phyloP scores from a whole-genome alignment of 2,797 vertebrate species.

The Rhabdomys pumilio region DNA sequence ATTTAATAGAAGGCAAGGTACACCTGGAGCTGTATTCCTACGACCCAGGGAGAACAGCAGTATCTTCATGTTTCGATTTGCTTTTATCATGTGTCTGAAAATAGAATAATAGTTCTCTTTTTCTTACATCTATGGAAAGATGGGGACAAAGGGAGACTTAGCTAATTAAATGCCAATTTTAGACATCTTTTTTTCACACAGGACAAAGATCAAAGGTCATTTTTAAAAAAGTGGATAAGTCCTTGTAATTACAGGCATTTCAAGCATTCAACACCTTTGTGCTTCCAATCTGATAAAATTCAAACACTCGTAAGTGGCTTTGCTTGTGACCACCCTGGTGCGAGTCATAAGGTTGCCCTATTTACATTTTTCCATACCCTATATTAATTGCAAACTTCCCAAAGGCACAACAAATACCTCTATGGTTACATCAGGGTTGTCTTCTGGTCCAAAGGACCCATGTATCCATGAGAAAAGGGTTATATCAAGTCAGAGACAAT shows the following conservation, averaged over 20 bases:
- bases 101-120: constrained; percentile 25
- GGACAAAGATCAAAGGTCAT: constrained; percentile 42
- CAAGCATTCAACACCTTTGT: not conserved
- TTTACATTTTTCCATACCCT: not conserved
- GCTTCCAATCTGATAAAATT: constrained; percentile 18
- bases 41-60: not conserved
- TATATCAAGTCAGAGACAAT: not conserved
- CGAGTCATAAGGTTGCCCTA: not conserved
- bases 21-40: not conserved
- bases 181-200: not conserved
- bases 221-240: constrained; percentile 54
- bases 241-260: not conserved
- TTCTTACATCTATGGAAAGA: constrained; percentile 20
- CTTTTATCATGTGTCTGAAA: constrained; percentile 15
- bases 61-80: not conserved
- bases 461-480: not conserved
- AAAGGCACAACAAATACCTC: not conserved
- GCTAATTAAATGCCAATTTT: constrained; percentile 48
- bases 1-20: constrained; percentile 57
- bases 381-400: not conserved
- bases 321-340: not conserved
- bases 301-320: constrained; percentile 5
- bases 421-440: not conserved
- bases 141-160: constrained; percentile 45
- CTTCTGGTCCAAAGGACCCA: not conserved